A percentile compares a stretch with the other conserved stretches of the same genome.
These are phyloP conservation scores for Heliconius hermathena DNA, from an alignment of 1,140 invertebrate genomes.

Conservation along the genomic window DNA sequence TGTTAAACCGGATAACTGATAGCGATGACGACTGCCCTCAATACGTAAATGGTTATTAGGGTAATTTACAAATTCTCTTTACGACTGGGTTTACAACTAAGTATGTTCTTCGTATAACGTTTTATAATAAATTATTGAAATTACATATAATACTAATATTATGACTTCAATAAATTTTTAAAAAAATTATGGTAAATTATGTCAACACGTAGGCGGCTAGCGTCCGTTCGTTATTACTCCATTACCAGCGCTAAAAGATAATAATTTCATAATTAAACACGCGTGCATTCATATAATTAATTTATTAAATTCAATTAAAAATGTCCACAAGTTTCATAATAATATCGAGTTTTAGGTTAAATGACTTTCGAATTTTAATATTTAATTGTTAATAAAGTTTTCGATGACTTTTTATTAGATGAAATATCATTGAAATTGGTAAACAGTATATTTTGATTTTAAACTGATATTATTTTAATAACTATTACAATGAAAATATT, in stretches of 20 bases:
- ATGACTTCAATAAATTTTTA: too few relatives aligned
- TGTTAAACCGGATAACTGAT: conserved; percentile 48
- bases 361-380: background rate
- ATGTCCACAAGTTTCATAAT: background rate
- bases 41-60: conserved; percentile 45
- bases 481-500: too few relatives aligned
- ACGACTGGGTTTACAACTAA: conserved; percentile 24
- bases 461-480: too few relatives aligned
- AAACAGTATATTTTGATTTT: too few relatives aligned
- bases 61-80: conserved; percentile 37
- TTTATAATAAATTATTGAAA: background rate
- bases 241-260: background rate
- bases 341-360: conserved; percentile 6
- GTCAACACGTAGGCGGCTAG: background rate
- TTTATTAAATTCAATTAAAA: background rate
- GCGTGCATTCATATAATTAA: conserved; percentile 1
- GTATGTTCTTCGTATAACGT: background rate
- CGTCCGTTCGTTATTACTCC: background rate
- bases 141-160: background rate
- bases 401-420: background rate
- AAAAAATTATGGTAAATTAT: background rate
- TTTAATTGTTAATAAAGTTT: background rate
- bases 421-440: too few relatives aligned
- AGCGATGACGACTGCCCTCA: conserved; percentile 45
- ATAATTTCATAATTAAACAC: background rate